Evolutionary conservation across 37 sponge, comb jelly and placozoan genomes (phyloP).

Genomic region (Agelas oroides): DNA sequence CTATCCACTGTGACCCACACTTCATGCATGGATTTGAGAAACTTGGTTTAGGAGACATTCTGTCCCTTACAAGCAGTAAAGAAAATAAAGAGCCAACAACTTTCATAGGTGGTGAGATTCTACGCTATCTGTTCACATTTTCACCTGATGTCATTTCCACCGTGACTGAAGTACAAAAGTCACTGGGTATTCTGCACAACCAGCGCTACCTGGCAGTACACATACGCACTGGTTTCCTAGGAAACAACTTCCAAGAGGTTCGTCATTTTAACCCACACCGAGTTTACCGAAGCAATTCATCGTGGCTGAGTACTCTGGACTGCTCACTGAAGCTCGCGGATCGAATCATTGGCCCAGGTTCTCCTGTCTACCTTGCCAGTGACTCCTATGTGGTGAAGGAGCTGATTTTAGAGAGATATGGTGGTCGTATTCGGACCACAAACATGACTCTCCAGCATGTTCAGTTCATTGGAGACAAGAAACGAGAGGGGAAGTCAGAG

Average conservation of each 20-base stretch:
- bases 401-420: slow-evolving; percentile 7
- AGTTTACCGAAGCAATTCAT: neutral
- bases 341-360: neutral
- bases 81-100: neutral
- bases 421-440: neutral
- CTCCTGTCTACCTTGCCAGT: neutral
- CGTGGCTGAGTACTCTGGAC: slow-evolving; percentile 16
- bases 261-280: neutral
- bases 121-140: slow-evolving; percentile 34
- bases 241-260: slow-evolving; percentile 13
- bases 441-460: slow-evolving; percentile 27
- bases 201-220: slow-evolving; percentile 33
- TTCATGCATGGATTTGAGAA: no score
- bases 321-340: slow-evolving; percentile 12
- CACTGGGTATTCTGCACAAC: neutral
- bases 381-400: slow-evolving; percentile 45
- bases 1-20: neutral
- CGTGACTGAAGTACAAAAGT: neutral
- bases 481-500: neutral
- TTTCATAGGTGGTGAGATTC: neutral
- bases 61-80: no score
- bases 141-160: neutral
- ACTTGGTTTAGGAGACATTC: no score
- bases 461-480: neutral
- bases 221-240: slow-evolving; percentile 50